Base-by-base conservation (phyloP, 2,888 invertebrate species). In the Diarsia brunnea region DNA sequence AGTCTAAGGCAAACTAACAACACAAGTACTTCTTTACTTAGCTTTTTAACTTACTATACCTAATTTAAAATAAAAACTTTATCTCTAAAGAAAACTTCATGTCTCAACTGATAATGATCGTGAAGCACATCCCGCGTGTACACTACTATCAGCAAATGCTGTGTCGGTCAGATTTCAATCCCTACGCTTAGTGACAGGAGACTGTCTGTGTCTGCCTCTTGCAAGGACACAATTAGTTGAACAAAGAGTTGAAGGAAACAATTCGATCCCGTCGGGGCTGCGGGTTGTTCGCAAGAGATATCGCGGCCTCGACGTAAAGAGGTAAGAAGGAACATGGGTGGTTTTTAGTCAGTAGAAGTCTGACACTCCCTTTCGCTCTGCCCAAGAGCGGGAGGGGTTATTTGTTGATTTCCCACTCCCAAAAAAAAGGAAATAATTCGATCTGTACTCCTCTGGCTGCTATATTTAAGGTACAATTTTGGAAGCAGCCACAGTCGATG, bases 121-220 rank as follows among this genome's bases (percentile, higher is more conserved):
- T 49, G 27, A 47, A 67, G 14, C 31, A 68, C 69, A 72, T 78
- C 71, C 79, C 75, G 31, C 75, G 31, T 72, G 74, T 72, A 63
- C 75, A 67, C 69, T 79, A 79, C 79, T 75, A 76, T 76, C 69
- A 75, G 58, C 27, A 58, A 58, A 69, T 73, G 60, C 73, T 79
- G 69, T 66, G 70, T 73, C 67, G 72, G 78, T 84, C 82, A 79
- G 82, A 84, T 84, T 84, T 84, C 79, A 79, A 79, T 75, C 73
- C 84, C 47, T 60, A 51, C 69, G 43, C 55, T 73, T 69, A 75
- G 72, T 68, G 72, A 84, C 60, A 76, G 71, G 67, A 84, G 55
- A 70, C 64, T 61, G 66, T 61, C 64, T 69, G 72, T 73, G 71
- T 73, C 79, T 75, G 71, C n/a, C 55, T 69, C 55, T 73, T 66